These are phyloP conservation scores for Mesochorus sp. DNA, from an alignment of 2,888 invertebrate genomes.

Conservation along the genomic window DNA sequence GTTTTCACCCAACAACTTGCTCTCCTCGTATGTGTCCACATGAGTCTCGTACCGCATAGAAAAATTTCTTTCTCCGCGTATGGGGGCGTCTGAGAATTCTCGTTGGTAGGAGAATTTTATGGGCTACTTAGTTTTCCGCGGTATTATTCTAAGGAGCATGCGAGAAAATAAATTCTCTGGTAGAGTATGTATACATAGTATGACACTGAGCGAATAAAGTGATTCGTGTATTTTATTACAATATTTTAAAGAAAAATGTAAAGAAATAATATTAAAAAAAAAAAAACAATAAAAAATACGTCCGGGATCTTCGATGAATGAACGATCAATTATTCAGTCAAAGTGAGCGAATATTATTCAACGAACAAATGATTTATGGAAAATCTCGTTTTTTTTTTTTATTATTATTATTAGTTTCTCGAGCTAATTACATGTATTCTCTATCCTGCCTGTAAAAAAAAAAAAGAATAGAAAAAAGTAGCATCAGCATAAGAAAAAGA, in stretches of 20 bases:
- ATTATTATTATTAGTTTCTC: slow-evolving; percentile 55
- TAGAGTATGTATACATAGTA: not conserved
- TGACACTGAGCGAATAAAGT: not conserved
- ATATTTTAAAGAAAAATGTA: not conserved
- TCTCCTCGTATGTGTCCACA: slow-evolving; percentile 1
- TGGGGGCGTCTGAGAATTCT: slow-evolving; percentile 70
- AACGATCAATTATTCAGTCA: not conserved
- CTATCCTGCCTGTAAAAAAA: slow-evolving; percentile 51
- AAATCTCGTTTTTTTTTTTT: slow-evolving; percentile 29
- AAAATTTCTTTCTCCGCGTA: slow-evolving; percentile 75
- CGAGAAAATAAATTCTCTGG: slow-evolving; percentile 24
- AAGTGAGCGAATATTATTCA: not conserved
- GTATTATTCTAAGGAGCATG: slow-evolving; percentile 46
- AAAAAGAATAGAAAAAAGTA: slow-evolving; percentile 22
- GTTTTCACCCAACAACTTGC: slow-evolving; percentile 26
- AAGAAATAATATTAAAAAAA: not conserved
- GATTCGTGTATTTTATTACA: not conserved
- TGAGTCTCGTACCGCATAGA: slow-evolving; percentile 33
- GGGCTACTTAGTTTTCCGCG: slow-evolving; percentile 76
- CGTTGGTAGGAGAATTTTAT: slow-evolving; percentile 76
- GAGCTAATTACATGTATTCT: slow-evolving; percentile 52
- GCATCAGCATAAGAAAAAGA: slow-evolving; percentile 26
- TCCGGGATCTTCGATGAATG: not conserved
- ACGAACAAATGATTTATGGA: slow-evolving; percentile 9
- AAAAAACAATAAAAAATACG: too few species aligned